A percentile compares a stretch with the other conserved stretches of the same genome.
Evolutionary conservation across 2,888 invertebrate species (phyloP).

Genomic region (Xestobium rufovillosum): DNA sequence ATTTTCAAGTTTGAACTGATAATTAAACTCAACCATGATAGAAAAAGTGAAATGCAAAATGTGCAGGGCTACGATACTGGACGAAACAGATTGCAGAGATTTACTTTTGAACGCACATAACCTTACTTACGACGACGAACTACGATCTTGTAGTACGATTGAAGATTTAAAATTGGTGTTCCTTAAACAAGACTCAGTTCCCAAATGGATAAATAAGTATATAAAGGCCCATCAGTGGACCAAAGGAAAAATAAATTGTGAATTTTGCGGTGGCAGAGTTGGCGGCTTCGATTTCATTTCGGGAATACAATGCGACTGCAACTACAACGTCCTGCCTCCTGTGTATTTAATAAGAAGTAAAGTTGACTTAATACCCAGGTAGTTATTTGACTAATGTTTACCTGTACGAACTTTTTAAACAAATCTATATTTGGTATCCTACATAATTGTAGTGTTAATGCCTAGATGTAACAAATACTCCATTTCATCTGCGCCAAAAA

Average conservation of each 20-base stretch:
- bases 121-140: slow-evolving; percentile 10
- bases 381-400: slow-evolving; percentile 10
- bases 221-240: slow-evolving; percentile 55
- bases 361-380: slow-evolving; percentile 44
- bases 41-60: slow-evolving; percentile 37
- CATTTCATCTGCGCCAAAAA: too few species aligned
- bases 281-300: slow-evolving; percentile 62
- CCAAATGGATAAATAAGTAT: slow-evolving; percentile 49
- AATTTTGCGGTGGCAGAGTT: slow-evolving; percentile 52
- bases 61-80: slow-evolving; percentile 33
- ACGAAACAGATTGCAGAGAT: slow-evolving; percentile 20
- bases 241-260: slow-evolving; percentile 60
- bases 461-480: too few species aligned
- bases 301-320: slow-evolving; percentile 57
- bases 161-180: slow-evolving; percentile 39
- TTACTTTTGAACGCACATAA: slow-evolving; percentile 33
- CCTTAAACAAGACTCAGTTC: slow-evolving; percentile 50
- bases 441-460: too few species aligned
- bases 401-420: slow-evolving; percentile 2
- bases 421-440: too few species aligned
- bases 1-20: too few species aligned
- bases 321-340: slow-evolving; percentile 48
- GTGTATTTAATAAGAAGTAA: slow-evolving; percentile 58
- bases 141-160: slow-evolving; percentile 24
- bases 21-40: too few species aligned